phyloP scores from a whole-genome alignment of 1,140 invertebrate genomes.

The Tribolium madens region DNA sequence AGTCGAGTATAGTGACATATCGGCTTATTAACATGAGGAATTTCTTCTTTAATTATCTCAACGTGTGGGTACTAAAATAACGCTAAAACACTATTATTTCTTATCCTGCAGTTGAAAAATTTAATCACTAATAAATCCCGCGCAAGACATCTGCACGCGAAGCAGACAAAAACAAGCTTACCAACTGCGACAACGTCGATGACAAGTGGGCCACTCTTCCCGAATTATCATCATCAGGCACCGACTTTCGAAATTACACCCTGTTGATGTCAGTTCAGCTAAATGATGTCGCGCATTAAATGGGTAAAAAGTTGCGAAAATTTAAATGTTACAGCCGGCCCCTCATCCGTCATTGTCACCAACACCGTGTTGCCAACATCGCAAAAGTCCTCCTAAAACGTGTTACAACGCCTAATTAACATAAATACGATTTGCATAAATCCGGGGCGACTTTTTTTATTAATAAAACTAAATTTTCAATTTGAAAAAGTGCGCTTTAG shows the following conservation, averaged over 20 bases:
- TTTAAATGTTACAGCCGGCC: constrained; percentile 49
- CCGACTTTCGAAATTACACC: constrained; percentile 40
- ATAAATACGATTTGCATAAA: constrained; percentile 52
- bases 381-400: constrained; percentile 51
- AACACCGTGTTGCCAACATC: constrained; percentile 46
- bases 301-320: constrained; percentile 52
- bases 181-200: constrained; percentile 29
- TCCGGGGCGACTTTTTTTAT: constrained; percentile 9
- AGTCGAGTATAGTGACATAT: constrained; percentile 32
- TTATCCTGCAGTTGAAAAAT: neutral
- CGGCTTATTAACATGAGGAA: constrained; percentile 23
- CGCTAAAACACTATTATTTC: too few species aligned
- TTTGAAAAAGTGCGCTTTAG: neutral
- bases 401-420: constrained; percentile 53
- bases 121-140: neutral
- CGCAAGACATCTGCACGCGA: constrained; percentile 20
- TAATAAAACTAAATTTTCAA: too few species aligned
- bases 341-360: constrained; percentile 50
- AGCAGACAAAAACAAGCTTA: constrained; percentile 32
- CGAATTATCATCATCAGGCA: constrained; percentile 14
- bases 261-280: constrained; percentile 51
- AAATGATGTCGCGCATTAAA: constrained; percentile 49
- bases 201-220: constrained; percentile 30
- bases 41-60: constrained; percentile 9
- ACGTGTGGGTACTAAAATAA: constrained; percentile 9